Percentiles rank a stretch among this genome's conserved stretches.
phyloP scores from a whole-genome alignment of 2,888 invertebrate species.

The Timema podura region DNA sequence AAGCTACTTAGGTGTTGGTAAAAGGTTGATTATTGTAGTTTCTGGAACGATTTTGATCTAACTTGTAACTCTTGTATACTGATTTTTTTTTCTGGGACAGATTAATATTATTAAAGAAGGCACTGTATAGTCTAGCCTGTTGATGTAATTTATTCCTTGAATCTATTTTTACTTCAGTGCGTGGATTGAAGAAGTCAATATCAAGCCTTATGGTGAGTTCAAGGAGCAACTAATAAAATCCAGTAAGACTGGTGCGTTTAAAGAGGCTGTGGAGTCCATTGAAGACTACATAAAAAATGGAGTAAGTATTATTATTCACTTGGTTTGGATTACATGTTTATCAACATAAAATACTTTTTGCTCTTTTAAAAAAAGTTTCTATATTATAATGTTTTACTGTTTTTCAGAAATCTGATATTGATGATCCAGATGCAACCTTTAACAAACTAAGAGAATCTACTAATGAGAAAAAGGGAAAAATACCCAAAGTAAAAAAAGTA shows the following conservation, averaged over 20 bases:
- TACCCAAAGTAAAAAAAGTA: conserved; percentile 48
- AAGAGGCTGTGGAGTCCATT: conserved; percentile 74
- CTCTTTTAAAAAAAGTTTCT: not conserved
- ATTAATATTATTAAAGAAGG: no score
- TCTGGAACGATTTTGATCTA: no score
- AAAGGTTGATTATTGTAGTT: no score
- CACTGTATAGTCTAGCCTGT: no score
- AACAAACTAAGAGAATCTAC: conserved; percentile 62
- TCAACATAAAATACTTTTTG: not conserved
- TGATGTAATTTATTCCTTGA: not conserved
- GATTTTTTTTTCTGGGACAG: no score
- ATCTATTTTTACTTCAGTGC: conserved; percentile 57
- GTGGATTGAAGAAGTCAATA: conserved; percentile 82
- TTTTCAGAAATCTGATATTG: conserved; percentile 49
- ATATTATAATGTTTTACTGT: no score
- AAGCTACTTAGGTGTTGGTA: no score
- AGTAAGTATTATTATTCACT: conserved; percentile 45
- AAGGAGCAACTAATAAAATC: conserved; percentile 74
- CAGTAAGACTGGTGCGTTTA: conserved; percentile 70
- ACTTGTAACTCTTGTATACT: no score
- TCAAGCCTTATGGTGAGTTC: conserved; percentile 75
- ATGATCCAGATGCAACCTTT: conserved; percentile 63
- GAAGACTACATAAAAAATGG: conserved; percentile 53
- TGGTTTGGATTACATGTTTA: not conserved
- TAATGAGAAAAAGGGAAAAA: conserved; percentile 42